These are phyloP conservation scores for Microcebus ravelobensis DNA, from an alignment of 2,113 vertebrate species.

Conservation along the genomic window DNA sequence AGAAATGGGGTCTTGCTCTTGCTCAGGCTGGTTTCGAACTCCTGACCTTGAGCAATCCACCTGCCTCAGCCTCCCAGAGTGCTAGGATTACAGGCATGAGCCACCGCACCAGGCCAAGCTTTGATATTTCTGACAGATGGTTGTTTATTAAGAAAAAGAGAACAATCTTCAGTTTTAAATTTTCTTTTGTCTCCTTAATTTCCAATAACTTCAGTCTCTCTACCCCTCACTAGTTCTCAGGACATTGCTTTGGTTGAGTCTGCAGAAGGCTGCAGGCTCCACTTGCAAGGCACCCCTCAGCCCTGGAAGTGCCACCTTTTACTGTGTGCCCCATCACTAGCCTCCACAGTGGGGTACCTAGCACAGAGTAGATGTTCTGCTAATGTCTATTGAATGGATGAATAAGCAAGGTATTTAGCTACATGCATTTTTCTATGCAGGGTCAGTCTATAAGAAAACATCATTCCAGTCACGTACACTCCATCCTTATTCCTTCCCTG, in stretches of 20 bases:
- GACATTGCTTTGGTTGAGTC: background rate
- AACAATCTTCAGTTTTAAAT: background rate
- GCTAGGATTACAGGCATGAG: too few species aligned
- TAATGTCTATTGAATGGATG: background rate
- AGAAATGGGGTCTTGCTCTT: too few species aligned
- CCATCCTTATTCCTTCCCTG: background rate
- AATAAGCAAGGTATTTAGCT: too few species aligned
- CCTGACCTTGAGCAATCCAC: too few species aligned
- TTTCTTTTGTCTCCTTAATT: background rate
- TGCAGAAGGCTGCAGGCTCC: background rate
- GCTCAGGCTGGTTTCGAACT: too few species aligned
- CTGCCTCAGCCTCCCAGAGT: too few species aligned
- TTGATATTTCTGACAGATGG: background rate
- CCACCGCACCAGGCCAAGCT: background rate
- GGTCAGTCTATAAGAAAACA: background rate
- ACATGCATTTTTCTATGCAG: background rate
- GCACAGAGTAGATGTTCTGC: background rate
- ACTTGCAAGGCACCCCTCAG: background rate
- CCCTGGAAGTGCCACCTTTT: background rate
- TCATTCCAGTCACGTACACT: background rate
- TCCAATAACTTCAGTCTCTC: background rate
- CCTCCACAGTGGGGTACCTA: background rate
- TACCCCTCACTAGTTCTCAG: background rate
- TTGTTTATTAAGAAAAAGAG: background rate
- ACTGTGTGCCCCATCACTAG: background rate